Evolutionary conservation across 2,797 vertebrate species (phyloP), one percentile per base, ranked within the genome.

Genomic region (Sebastes hubbsi): DNA sequence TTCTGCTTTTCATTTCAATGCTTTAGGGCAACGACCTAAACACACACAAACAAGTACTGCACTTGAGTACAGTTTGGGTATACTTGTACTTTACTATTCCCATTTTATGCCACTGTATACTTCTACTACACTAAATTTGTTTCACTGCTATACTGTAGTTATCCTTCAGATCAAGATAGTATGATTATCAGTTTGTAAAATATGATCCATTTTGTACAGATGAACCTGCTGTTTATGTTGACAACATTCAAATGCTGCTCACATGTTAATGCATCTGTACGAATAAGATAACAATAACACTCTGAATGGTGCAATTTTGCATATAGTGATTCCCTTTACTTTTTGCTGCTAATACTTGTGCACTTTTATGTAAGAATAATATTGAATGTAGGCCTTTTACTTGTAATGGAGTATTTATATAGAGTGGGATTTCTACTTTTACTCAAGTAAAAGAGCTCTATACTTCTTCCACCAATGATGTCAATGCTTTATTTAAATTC

Each of bases 1-100:
- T 46, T 80, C 46, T 80, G 71, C 8, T 64, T 67, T 49, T 49
- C 46, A 30, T 46, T 38, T 38, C 16, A 83, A 63, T 12, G 29
- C 25, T 9, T 54, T 11, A 65, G 7, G 24, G 27, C 38, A 8
- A 66, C 20, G 13, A 65, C 7, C 32, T 12, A 66, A 75, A 77
- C 42, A 72, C 24, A 67, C 46, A 60, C 9, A 63, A 34, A 60
- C 7, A 10, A 52, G 32, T 55, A 34, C 18, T 27, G 4, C 46
- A 25, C 5, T 34, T 11, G 14, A 14, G 22, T 59, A 6, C 49
- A 38, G 29, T n/a, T 52, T 68, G 22, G 8, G 42, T 2, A 8
- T 20, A 34, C 25, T 58, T 29, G 29, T 20, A 29, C 20, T 55
- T 14, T 25, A 16, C 25, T 55, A 49, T 49, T 49, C 46, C 18